Evolutionary conservation across 2,888 invertebrate genomes (phyloP), one percentile per base, ranked within the genome.

Genomic region (Apomyelois bistriatella): DNA sequence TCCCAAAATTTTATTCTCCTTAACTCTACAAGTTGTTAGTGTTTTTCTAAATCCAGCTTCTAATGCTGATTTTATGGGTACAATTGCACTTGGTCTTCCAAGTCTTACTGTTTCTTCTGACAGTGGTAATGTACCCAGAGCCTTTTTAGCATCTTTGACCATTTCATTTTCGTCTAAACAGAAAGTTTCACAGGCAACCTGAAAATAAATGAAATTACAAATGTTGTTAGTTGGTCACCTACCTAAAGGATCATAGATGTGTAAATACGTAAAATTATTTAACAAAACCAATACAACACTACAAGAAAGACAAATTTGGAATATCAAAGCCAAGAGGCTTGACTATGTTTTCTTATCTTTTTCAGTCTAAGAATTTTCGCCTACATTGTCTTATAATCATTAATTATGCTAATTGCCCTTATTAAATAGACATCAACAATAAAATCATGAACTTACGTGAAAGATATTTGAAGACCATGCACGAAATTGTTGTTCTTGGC

Each of bases 101-200:
- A 97, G 94, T 52, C 76, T 91, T 1, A 97, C 96, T 9, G 94
- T 96, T 59, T 95, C 93, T 61, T 94, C 92, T 0, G 95, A 94
- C 0, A 96, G 79, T 1, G 94, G 93, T 65, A 95, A 93, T 41
- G 93, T 93, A 57, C 94, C 94, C 50, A 97, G 85, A 1, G 95
- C 94, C 57, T 95, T 92, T 12, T 95, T 95, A 10, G 96, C 96
- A 72, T 97, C 96, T 51, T 93, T 91, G 43, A 97, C 92, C 64
- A 95, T 95, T 55, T 96, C 95, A 61, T 96, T 96, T 65, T 97
- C 96, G 64, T 98, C 98, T 61, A 98, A 87, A 72, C 98, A 98
- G 78, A 98, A 98, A 0, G 96, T 96, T 79, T 98, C 98, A 73
- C 97, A 97, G 0, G 98, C 96, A 16, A 95, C 92, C 96, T 97